These are phyloP conservation scores for Phanerotoma sp. DNA, from an alignment of 2,888 invertebrate genomes.

Conservation along the genomic window DNA sequence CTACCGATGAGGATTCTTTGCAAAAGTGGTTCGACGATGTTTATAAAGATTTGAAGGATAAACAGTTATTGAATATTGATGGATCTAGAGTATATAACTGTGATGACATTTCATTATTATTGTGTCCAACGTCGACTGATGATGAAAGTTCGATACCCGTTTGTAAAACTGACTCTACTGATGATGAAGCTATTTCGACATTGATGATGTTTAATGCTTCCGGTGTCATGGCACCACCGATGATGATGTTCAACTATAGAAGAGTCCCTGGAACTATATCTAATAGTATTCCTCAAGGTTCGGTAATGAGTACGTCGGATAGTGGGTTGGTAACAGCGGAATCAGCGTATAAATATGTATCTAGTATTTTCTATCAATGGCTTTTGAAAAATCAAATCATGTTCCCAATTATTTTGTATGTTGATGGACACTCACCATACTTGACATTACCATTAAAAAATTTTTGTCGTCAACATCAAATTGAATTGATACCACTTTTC, in stretches of 20 bases:
- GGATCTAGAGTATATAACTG: no score
- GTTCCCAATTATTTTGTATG: constrained; percentile 49
- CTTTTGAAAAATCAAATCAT: not conserved
- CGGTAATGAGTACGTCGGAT: not conserved
- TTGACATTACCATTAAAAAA: constrained; percentile 46
- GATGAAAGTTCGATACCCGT: no score
- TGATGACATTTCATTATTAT: no score
- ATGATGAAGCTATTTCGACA: no score
- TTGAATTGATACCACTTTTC: constrained; percentile 47
- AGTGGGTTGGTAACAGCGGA: not conserved
- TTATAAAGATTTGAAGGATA: no score
- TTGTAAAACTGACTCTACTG: no score
- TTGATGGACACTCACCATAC: constrained; percentile 54
- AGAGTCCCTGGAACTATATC: not conserved
- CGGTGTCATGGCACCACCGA: no score
- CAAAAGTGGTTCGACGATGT: no score
- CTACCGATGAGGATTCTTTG: not conserved
- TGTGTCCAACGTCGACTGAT: no score
- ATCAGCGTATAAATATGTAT: not conserved
- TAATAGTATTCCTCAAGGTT: not conserved
- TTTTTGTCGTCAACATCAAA: constrained; percentile 49
- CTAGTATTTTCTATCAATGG: not conserved
- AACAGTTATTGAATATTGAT: no score
- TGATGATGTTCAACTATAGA: no score
- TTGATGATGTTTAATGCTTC: no score